Base-by-base conservation (phyloP, 1,140 invertebrate genomes). In the Pectinophora gossypiella region DNA sequence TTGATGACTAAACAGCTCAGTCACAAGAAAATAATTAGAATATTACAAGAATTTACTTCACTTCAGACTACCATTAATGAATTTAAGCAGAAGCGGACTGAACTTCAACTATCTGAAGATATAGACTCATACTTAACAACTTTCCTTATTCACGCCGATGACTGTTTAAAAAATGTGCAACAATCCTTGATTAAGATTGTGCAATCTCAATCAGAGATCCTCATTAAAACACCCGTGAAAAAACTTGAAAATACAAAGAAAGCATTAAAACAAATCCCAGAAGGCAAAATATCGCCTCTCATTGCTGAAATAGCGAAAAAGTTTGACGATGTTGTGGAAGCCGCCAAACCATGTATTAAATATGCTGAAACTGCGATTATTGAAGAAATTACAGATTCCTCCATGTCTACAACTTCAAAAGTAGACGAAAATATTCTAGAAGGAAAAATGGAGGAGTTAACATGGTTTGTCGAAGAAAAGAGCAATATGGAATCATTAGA, bases 1-100 rank as follows among this genome's bases (percentile, higher is more conserved):
- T 61, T 83, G n/a, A 59, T 77, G 27, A 62, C 62, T 10, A 76
- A 78, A 59, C 56, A 48, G 36, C 50, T 60, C 19, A 78, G 52
- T 44, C 70, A 71, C 32, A 82, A 82, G 54, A 71, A 67, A 62
- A 56, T 75, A 10, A 75, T 83, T 42, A 61, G 78, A 52, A 57
- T 83, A 13, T 38, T 78, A 15, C 74, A 83, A 59, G 70, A 78
- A 56, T 83, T 68, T 63, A 68, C 48, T 42, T 56, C 42, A 36
- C 20, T 85, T 4, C 54, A 64, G 50, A 64, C 27, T 56, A 59
- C 56, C 6, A 62, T 80, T 13, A 56, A 64, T 48, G 51, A 70
- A 32, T 78, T 82, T 48, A 71, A 76, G 55, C n/a, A 16, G 4
- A 68, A 69, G 46, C 43, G 55, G 1, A 21, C 4, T 3, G 43